phyloP scores from a whole-genome alignment of 1,140 invertebrate genomes.

The Rhopalosiphum padi region DNA sequence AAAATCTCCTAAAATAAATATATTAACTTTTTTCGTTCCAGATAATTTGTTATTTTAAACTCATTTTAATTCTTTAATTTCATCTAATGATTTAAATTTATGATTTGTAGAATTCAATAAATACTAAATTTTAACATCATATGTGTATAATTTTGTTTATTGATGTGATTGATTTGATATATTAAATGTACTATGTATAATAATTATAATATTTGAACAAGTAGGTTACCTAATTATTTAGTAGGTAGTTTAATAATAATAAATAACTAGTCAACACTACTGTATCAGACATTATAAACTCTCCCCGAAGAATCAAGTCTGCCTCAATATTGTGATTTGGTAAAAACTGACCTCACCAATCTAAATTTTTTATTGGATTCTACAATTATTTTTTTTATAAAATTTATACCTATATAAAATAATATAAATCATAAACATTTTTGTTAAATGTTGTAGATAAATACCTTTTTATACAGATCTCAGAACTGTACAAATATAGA shows the following conservation, averaged over 20 bases:
- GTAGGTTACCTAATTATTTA: not conserved
- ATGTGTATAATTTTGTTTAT: not conserved
- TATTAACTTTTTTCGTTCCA: not conserved
- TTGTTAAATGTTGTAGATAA: not conserved
- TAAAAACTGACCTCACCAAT: not conserved
- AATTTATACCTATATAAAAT: not conserved
- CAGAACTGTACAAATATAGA: not conserved
- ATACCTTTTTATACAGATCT: not conserved
- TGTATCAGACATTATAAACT: not conserved
- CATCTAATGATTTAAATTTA: not conserved
- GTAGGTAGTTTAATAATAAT: not conserved
- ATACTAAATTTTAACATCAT: not conserved
- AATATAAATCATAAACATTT: not conserved
- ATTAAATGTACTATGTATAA: not conserved
- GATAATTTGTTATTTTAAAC: not conserved
- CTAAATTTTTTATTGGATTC: not conserved
- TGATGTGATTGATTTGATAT: not conserved
- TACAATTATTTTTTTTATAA: not conserved
- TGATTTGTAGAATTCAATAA: not conserved
- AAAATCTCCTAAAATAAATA: not conserved
- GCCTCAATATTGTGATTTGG: slow-evolving; percentile 21
- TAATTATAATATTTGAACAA: not conserved
- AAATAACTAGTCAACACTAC: not conserved
- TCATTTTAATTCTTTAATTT: not conserved
- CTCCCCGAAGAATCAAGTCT: not conserved